Evolutionary conservation across 2,888 invertebrate species (phyloP).

Genomic region (Eupsilia transversa): DNA sequence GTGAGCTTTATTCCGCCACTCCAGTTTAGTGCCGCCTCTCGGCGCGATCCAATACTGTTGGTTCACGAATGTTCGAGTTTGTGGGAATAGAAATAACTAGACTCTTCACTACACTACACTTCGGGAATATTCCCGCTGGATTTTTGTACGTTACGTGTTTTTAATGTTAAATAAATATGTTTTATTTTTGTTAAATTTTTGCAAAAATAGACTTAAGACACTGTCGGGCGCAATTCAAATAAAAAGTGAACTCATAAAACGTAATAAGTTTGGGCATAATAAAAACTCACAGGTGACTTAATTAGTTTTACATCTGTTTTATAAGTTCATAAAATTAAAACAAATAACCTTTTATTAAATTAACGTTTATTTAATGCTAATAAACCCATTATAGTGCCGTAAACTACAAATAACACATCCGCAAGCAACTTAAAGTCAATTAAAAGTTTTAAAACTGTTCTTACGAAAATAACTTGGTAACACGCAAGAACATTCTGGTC

Average conservation of each 20-base stretch:
- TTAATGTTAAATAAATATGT: background rate
- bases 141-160: constrained; percentile 32
- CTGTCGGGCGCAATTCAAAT: background rate
- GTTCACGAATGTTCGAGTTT: constrained; percentile 58
- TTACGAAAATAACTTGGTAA: constrained; percentile 43
- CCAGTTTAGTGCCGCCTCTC: constrained; percentile 64
- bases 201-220: background rate
- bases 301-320: constrained; percentile 10
- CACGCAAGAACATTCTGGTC: constrained; percentile 47
- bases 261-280: background rate
- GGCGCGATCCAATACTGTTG: constrained; percentile 50
- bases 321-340: constrained; percentile 9
- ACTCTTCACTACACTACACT: constrained; percentile 55
- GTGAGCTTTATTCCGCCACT: constrained; percentile 59
- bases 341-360: constrained; percentile 4
- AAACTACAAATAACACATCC: constrained; percentile 46
- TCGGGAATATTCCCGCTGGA: constrained; percentile 51
- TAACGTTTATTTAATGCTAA: constrained; percentile 18
- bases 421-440: constrained; percentile 41
- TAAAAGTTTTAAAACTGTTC: constrained; percentile 40
- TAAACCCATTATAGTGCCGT: constrained; percentile 32
- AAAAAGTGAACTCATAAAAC: background rate
- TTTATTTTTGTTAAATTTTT: constrained; percentile 7
- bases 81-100: constrained; percentile 57
- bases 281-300: background rate